Evolutionary conservation across 2,113 vertebrate species (phyloP).

Genomic region (Triplophysa rosa): DNA sequence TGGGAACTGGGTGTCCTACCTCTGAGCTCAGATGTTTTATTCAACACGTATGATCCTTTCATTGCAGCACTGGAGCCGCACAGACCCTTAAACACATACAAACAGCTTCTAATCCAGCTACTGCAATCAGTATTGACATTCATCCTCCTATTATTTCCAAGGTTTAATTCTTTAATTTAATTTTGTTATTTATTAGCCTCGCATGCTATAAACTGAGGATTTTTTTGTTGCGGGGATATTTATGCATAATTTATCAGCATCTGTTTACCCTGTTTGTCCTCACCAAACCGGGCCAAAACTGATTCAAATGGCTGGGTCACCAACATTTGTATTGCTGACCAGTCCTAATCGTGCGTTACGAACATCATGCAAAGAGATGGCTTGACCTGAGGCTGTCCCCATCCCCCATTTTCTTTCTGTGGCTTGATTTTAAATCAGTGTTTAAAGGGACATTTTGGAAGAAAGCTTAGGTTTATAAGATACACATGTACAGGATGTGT

Average conservation of each 20-base stretch:
- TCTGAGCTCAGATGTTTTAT: constrained; percentile 34
- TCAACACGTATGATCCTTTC: constrained; percentile 18
- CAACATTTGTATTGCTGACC: constrained; percentile 11
- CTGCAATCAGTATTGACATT: too few species aligned
- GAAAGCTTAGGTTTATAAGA: not conserved
- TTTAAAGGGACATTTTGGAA: not conserved
- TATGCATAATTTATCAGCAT: constrained; percentile 5
- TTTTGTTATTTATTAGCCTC: too few species aligned
- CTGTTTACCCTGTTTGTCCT: constrained; percentile 6
- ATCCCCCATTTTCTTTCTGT: not conserved
- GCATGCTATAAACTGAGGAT: not conserved
- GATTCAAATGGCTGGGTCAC: not conserved
- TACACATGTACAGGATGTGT: not conserved
- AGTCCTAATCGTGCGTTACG: not conserved
- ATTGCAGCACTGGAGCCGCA: constrained; percentile 10
- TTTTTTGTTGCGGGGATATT: not conserved
- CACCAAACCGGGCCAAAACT: constrained; percentile 4
- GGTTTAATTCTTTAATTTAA: too few species aligned
- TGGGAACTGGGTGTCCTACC: constrained; percentile 3
- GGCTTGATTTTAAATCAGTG: not conserved
- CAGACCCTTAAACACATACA: not conserved
- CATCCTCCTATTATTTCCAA: too few species aligned
- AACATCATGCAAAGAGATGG: constrained; percentile 15
- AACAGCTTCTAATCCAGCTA: not conserved
- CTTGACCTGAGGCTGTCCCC: not conserved